Evolutionary conservation across 2,797 vertebrate species (phyloP), one percentile per base, ranked within the genome.

Genomic region (Galaxias olidus): DNA sequence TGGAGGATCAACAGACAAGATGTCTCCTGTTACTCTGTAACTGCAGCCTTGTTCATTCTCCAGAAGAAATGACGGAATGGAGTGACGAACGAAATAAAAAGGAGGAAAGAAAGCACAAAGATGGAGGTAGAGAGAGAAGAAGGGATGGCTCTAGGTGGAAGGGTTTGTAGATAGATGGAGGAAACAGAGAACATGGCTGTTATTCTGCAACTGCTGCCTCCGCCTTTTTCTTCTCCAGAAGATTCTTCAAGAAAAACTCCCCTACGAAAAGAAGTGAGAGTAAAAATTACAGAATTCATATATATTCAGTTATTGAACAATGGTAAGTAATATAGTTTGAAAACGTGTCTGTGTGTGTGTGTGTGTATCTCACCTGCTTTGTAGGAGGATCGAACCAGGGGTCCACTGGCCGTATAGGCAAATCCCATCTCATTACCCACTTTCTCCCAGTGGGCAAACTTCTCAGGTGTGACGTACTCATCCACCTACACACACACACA

Each of bases 161-260:
- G 11, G 5, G 1, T 9, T n/a, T 43, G n/a, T 10, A 15, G 14
- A n/a, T 14, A n/a, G 14, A 42, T 6, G 6, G 10, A 4, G 10
- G 51, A 53, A 46, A 9, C 5, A 10, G 12, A 15, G 12, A 15
- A 20, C 13, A 9, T 56, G 59, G 14, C 15, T 1, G 15, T 90
- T 63, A 89, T 54, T 91, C 79, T 8, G 67, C 51, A 4, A 44
- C 9, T 0, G 53, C n/a, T 2, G 48, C 76, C 77, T 94, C 93
- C 58, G 79, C 86, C 87, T 93, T 95, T 79, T 91, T 95, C 84
- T 94, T 94, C 74, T 93, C 84, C 61, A 99, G 89, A 41, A 99
- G 89, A 78, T 97, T 98, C 91, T 97, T 99, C 87, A 99, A 86
- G 90, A 98, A 98, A 87, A 96, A 98, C 91, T 99, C 97, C 48